A percentile compares a stretch with the other conserved stretches of the same genome.
Conservation (phyloP, 2,113 vertebrate genomes). For the Trachemys scripta region DNA sequence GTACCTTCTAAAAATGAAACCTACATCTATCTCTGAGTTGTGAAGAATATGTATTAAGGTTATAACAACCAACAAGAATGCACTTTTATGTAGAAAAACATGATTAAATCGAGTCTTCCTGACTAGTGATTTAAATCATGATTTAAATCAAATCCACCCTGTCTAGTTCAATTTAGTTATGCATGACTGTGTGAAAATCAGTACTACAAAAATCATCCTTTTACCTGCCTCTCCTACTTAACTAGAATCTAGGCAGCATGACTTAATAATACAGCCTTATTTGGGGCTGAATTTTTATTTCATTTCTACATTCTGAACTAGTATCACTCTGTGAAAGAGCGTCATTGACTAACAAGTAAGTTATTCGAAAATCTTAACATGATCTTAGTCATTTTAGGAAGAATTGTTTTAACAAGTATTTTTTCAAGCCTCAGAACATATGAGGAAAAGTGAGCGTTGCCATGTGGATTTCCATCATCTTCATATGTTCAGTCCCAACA, state of each 20-base stretch:
- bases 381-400: background rate
- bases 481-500: background rate
- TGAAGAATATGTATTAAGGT: too few species aligned
- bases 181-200: background rate
- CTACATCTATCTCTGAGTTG: too few species aligned
- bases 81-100: too few species aligned
- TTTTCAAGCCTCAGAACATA: background rate
- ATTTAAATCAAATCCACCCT: too few species aligned
- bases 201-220: background rate
- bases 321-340: background rate
- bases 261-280: background rate
- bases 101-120: too few species aligned
- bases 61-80: too few species aligned
- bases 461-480: background rate
- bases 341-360: background rate
- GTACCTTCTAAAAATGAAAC: too few species aligned
- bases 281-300: background rate
- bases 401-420: background rate
- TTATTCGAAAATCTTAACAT: background rate
- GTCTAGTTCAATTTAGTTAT: background rate
- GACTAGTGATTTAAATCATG: too few species aligned
- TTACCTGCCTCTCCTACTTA: background rate
- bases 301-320: background rate
- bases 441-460: background rate
- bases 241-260: background rate